These are phyloP conservation scores for Tillus elongatus DNA, from an alignment of 2,888 invertebrate genomes.

Conservation along the genomic window DNA sequence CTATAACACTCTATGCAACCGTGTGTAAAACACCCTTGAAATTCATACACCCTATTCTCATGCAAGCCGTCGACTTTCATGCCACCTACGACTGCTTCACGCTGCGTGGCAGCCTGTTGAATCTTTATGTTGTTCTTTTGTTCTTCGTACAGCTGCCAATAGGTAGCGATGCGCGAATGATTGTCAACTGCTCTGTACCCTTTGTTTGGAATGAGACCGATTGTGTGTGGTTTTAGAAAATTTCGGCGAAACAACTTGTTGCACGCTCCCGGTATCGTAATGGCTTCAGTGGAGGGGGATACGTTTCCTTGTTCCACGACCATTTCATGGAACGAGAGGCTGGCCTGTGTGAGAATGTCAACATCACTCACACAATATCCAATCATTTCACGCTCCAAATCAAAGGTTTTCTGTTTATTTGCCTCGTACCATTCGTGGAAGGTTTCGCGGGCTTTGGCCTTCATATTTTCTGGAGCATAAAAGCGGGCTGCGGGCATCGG, in stretches of 20 bases:
- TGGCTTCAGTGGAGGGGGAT: too few relatives aligned
- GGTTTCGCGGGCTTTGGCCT: too few relatives aligned
- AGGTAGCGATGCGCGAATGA: conserved; percentile 7
- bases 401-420: conserved; percentile 4
- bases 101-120: conserved; percentile 10
- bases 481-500: too few relatives aligned
- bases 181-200: conserved; percentile 13
- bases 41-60: conserved; percentile 12
- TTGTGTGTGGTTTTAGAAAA: too few relatives aligned
- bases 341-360: conserved; percentile 12
- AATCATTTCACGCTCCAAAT: conserved; percentile 14
- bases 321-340: conserved; percentile 14
- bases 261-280: too few relatives aligned
- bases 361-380: conserved; percentile 16
- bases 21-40: conserved; percentile 9
- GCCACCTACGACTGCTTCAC: conserved; percentile 1
- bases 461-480: too few relatives aligned
- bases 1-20: conserved; percentile 12
- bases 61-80: conserved; percentile 9
- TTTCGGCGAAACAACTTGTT: too few relatives aligned
- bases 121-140: conserved; percentile 1
- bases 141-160: conserved; percentile 9
- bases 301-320: too few relatives aligned
- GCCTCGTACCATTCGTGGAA: conserved; percentile 24
- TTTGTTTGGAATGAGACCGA: conserved; percentile 8